Base-by-base conservation (phyloP, 2,113 vertebrate genomes). In the Cebidichthys violaceus region DNA sequence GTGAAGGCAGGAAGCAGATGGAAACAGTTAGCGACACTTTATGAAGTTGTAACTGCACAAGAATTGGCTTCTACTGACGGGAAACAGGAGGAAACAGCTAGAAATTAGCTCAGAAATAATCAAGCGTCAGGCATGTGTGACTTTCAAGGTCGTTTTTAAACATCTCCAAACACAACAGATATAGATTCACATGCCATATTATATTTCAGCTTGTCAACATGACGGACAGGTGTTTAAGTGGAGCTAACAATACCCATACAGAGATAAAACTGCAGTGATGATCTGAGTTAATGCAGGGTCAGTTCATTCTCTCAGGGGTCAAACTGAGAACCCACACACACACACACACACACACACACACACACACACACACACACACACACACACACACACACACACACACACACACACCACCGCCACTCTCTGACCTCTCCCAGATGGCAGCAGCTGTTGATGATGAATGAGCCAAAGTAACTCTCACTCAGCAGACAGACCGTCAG, bases 391-490 rank as follows among this genome's bases (percentile, higher is more conserved):
- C 66, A 31, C 29, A 37, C 47, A 22, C 31, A 76, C 66, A 31
- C 29, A 37, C 47, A 22, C 72, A 31, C 41, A 75, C 64, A 27
- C 35, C 47, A 8, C 13, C 43, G 43, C 15, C n/a, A 33, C 37
- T 2, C 18, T 24, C 39, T 54, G 70, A 83, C 62, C 62, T 84
- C 73, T 83, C 70, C 67, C 67, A 82, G 37, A 31, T 29, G 79
- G 31, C 81, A 89, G 75, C 89, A 89, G 87, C 85, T 90, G 89
- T 86, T 69, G 50, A 70, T 67, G 70, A 72, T 75, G 75, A 57
- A 85, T 74, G 77, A 86, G 68, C 67, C 86, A 77, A 88, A 85
- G 60, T 84, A 75, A 83, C 64, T 75, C 39, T 83, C 74, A 62
- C 66, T 83, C 64, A n/a, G n/a, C 69, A 82, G 69, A 73, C 55